Conservation (phyloP, 1,140 invertebrate genomes). For the Aphelenchoides besseyi region DNA sequence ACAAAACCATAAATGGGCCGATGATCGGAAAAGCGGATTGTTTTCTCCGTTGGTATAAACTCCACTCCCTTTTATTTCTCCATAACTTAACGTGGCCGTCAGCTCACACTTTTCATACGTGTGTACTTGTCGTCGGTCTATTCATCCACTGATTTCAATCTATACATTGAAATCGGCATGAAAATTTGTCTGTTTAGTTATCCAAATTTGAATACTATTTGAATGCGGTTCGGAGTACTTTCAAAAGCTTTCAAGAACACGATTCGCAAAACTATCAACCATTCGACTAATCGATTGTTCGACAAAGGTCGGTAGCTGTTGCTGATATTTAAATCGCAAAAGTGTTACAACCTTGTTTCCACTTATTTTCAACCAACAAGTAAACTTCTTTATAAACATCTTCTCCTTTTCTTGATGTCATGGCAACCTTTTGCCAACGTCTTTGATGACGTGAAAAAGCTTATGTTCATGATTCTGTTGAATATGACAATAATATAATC, state of each 20-base stretch:
- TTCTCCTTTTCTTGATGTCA: neutral
- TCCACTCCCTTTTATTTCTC: no score
- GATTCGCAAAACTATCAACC: neutral
- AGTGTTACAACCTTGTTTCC: neutral
- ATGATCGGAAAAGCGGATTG: no score
- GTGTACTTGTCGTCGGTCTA: no score
- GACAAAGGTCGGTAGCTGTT: neutral
- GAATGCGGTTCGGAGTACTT: conserved; percentile 1
- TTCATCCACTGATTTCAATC: no score
- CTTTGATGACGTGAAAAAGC: neutral
- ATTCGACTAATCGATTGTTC: neutral
- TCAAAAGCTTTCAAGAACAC: neutral
- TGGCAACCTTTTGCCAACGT: neutral
- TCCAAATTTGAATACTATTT: neutral
- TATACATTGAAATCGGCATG: no score
- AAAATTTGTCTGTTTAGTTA: no score
- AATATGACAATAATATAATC: neutral
- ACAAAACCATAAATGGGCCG: no score
- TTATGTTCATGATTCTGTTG: neutral
- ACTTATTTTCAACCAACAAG: neutral
- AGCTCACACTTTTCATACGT: no score
- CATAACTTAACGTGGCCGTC: no score
- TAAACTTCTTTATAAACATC: neutral
- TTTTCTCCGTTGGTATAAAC: no score
- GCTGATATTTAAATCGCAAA: no score